These are phyloP conservation scores for Lepidochrysops patricia DNA, from an alignment of 2,888 invertebrate genomes.

Conservation along the genomic window DNA sequence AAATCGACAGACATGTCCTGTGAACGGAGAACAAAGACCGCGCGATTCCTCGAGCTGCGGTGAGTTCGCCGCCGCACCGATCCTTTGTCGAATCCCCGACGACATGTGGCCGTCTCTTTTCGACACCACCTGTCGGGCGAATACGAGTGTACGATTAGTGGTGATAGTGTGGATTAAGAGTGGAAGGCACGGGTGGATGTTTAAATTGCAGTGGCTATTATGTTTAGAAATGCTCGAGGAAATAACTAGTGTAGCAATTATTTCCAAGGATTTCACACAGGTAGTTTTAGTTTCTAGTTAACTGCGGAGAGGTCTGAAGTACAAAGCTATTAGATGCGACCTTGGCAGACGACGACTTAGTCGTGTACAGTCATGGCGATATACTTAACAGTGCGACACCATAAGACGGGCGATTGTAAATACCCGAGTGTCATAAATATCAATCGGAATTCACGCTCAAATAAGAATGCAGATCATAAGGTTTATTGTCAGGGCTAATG, in stretches of 20 bases:
- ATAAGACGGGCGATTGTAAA: neutral
- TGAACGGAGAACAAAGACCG: conserved; percentile 69
- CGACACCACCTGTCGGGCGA: conserved; percentile 44
- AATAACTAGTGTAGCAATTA: conserved; percentile 31
- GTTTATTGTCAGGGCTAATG: neutral
- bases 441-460: neutral
- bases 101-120: conserved; percentile 65
- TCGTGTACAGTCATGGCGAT: conserved; percentile 34
- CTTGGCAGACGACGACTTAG: conserved; percentile 56
- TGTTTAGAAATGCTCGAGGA: conserved; percentile 31
- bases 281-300: conserved; percentile 31
- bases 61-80: conserved; percentile 57
- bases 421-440: neutral
- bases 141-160: conserved; percentile 32
- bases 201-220: conserved; percentile 23
- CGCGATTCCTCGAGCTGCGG: conserved; percentile 71
- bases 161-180: conserved; percentile 15
- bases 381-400: neutral
- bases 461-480: neutral
- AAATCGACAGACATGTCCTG: conserved; percentile 63
- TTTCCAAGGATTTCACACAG: conserved; percentile 30
- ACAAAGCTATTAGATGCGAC: conserved; percentile 56
- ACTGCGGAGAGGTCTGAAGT: conserved; percentile 47
- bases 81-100: conserved; percentile 66
- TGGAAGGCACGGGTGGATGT: conserved; percentile 17